phyloP scores from a whole-genome alignment of 2,888 invertebrate species.

The Ormyrus nitidulus region DNA sequence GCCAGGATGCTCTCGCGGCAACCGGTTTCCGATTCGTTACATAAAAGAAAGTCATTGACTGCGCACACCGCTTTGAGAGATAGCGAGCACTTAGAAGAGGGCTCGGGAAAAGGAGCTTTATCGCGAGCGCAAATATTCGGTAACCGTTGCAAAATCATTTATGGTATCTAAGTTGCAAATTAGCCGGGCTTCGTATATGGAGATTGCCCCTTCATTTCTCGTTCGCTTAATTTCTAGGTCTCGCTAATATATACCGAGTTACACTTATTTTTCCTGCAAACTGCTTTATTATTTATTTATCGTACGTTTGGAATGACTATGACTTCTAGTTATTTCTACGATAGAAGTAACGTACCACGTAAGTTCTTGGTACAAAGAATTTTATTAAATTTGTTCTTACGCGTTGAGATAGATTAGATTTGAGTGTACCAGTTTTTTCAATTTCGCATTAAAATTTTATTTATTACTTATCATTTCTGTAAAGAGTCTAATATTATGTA shows the following conservation, averaged over 20 bases:
- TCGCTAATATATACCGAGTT: not conserved
- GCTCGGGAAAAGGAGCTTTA: not conserved
- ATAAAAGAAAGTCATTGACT: constrained; percentile 42
- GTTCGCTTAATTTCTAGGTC: constrained; percentile 6
- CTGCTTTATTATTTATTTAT: no score
- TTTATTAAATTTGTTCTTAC: no score
- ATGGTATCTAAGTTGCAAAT: not conserved
- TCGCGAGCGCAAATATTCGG: constrained; percentile 5
- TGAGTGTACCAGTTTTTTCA: no score
- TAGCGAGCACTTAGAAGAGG: no score
- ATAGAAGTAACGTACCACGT: no score
- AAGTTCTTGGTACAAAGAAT: no score
- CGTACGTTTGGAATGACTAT: no score
- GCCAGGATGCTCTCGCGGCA: constrained; percentile 32
- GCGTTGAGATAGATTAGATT: no score
- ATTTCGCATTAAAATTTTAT: no score
- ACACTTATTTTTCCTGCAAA: not conserved
- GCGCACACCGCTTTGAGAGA: not conserved
- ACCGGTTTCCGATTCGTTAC: constrained; percentile 46
- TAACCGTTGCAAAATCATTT: constrained; percentile 1
- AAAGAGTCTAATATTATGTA: no score
- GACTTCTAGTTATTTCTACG: no score
- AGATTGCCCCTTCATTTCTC: not conserved
- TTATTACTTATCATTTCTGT: no score
- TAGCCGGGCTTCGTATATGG: not conserved